These are phyloP conservation scores for Ligdia adustata DNA, from an alignment of 2,888 invertebrate species.

Conservation along the genomic window DNA sequence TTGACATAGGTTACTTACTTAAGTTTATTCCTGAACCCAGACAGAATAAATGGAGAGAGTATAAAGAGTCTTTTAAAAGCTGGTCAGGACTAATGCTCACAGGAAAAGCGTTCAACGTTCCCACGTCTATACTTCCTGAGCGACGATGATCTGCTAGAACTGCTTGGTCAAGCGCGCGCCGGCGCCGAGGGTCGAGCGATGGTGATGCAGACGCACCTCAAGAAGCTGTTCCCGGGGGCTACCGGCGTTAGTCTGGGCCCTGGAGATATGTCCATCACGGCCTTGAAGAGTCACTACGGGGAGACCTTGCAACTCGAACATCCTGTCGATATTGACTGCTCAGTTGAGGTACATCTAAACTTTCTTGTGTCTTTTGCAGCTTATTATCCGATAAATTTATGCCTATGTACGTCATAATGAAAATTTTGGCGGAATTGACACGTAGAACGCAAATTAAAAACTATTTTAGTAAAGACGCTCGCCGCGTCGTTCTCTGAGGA, in stretches of 20 bases:
- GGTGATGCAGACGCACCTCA: constrained; percentile 96
- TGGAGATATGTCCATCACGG: constrained; percentile 80
- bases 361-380: too few relatives aligned
- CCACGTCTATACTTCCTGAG: constrained; percentile 98
- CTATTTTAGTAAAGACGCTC: too few relatives aligned
- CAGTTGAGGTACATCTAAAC: constrained; percentile 87
- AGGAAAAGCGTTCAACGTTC: constrained; percentile 97
- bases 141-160: constrained; percentile 98
- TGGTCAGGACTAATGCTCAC: too few relatives aligned
- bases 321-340: constrained; percentile 87
- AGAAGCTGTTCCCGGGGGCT: constrained; percentile 97
- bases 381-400: too few relatives aligned
- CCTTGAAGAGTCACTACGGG: constrained; percentile 90
- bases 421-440: too few relatives aligned
- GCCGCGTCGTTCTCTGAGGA: too few relatives aligned
- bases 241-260: constrained; percentile 89
- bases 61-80: too few relatives aligned
- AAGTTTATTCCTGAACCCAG: too few relatives aligned
- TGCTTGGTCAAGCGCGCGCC: constrained; percentile 96
- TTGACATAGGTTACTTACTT: too few relatives aligned
- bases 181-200: constrained; percentile 84
- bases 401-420: too few relatives aligned
- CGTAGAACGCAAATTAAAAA: too few relatives aligned
- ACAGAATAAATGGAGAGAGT: too few relatives aligned
- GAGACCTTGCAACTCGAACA: constrained; percentile 88